Conservation (phyloP, 1,140 invertebrate species). For the Solen grandis region DNA sequence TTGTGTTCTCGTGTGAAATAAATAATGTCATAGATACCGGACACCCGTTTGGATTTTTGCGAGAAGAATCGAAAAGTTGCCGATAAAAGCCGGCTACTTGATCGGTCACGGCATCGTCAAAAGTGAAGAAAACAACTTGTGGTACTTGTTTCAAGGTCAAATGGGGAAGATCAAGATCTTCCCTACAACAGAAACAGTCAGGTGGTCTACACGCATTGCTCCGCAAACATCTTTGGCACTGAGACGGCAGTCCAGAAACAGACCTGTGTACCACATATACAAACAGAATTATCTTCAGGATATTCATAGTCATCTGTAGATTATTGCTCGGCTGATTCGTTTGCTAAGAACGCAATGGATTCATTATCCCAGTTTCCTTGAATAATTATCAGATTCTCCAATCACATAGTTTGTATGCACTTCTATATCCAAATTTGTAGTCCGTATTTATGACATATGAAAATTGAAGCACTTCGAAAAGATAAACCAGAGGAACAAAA, state of each 20-base stretch:
- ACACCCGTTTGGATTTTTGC: constrained; percentile 91
- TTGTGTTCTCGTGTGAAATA: constrained; percentile 90
- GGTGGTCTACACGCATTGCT: constrained; percentile 31
- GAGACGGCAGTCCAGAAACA: constrained; percentile 25
- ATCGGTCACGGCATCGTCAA: constrained; percentile 73
- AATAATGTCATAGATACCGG: constrained; percentile 90
- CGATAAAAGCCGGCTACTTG: constrained; percentile 63
- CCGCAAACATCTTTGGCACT: constrained; percentile 28
- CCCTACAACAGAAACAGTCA: constrained; percentile 51
- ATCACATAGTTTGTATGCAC: too few species aligned
- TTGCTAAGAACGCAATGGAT: too few species aligned
- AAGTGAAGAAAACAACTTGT: constrained; percentile 75
- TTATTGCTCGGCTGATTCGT: too few species aligned
- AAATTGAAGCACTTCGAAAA: too few species aligned
- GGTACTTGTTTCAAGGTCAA: constrained; percentile 60
- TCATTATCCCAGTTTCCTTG: too few species aligned
- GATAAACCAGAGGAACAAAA: too few species aligned
- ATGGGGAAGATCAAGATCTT: constrained; percentile 6
- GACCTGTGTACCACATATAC: too few species aligned
- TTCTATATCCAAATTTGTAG: too few species aligned
- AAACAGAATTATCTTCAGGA: too few species aligned
- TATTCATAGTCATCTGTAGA: too few species aligned
- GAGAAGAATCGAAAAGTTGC: constrained; percentile 75
- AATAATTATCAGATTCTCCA: too few species aligned
- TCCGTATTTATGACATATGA: too few species aligned